Base-by-base conservation (phyloP, 1,140 invertebrate genomes). In the Radopholus similis region DNA sequence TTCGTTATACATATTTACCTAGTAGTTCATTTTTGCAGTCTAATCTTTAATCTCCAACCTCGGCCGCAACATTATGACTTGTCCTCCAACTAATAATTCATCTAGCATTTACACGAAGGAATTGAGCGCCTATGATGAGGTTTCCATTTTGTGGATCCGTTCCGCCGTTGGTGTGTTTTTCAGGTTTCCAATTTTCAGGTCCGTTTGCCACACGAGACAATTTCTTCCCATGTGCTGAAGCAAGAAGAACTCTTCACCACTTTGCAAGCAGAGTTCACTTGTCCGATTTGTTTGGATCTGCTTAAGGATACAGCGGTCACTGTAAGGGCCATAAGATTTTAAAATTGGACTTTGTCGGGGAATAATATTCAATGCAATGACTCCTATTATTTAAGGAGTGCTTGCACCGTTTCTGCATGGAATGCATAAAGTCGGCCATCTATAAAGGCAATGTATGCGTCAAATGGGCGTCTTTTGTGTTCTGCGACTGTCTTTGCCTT, bases 251-350 rank as follows among this genome's bases (percentile, higher is more conserved):
- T 62, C 21, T 34, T 62, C 8, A 86, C 93, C 71, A 94, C 91
- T 83, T 85, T 98, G 2, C 93, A 97, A 83, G 94, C 90, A 82
- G 95, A 97, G 84, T 86, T 98, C 15, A 97, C 96, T 92, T 98
- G 95, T 83, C 95, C 95, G 35, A 98, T 98, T 82, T 98, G 95
- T 83, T 86, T 98, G 76, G 95, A 98, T 84, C 96, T 98, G 91
- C 86, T 98, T 4, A 96, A 96, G 82, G 94, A 94, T 80, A 98
- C 95, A 0, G 97, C 30, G 23, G 58, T 62, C 18, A 62, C 58
- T 21, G 58, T 62, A 18, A 32, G 35, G n/a, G n/a, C n/a, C n/a
- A n/a, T n/a, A n/a, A n/a, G n/a, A n/a, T n/a, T n/a, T n/a, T n/a
- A n/a, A n/a, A 47, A 47, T 6, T 44, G 37, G 42, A 42, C 9